Evolutionary conservation across 2,113 vertebrate species (phyloP).

Genomic region (Tachysurus vachellii): DNA sequence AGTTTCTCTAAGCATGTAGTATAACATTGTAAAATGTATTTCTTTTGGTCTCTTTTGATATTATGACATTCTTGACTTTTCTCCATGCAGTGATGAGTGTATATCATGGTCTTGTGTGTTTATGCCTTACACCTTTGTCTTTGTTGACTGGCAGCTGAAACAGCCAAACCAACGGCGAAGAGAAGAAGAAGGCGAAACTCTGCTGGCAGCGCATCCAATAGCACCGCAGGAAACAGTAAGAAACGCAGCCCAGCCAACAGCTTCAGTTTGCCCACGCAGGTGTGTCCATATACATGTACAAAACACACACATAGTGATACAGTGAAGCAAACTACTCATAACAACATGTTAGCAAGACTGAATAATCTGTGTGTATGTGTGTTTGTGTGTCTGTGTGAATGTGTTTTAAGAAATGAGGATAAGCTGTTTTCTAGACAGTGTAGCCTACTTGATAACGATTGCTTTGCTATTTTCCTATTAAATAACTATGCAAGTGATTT

Average conservation of each 20-base stretch:
- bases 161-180: slow-evolving; percentile 92
- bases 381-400: slow-evolving; percentile 22
- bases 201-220: slow-evolving; percentile 95
- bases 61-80: not conserved
- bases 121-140: not conserved
- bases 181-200: slow-evolving; percentile 99
- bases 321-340: slow-evolving; percentile 19
- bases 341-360: slow-evolving; percentile 26
- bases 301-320: not conserved
- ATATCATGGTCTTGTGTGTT: not conserved
- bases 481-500: not conserved
- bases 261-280: slow-evolving; percentile 98
- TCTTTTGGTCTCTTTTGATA: not conserved
- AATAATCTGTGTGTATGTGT: slow-evolving; percentile 11
- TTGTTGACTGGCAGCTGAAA: slow-evolving; percentile 79
- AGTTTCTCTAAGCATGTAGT: not conserved
- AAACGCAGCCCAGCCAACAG: slow-evolving; percentile 97
- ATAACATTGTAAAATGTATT: not conserved
- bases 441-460: not conserved
- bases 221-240: slow-evolving; percentile 94
- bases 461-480: not conserved
- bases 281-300: slow-evolving; percentile 87
- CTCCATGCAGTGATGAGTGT: not conserved
- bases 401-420: slow-evolving; percentile 14
- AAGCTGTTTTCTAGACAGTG: not conserved